Conservation (phyloP, 1,140 invertebrate genomes). For the Colletes gigas region DNA sequence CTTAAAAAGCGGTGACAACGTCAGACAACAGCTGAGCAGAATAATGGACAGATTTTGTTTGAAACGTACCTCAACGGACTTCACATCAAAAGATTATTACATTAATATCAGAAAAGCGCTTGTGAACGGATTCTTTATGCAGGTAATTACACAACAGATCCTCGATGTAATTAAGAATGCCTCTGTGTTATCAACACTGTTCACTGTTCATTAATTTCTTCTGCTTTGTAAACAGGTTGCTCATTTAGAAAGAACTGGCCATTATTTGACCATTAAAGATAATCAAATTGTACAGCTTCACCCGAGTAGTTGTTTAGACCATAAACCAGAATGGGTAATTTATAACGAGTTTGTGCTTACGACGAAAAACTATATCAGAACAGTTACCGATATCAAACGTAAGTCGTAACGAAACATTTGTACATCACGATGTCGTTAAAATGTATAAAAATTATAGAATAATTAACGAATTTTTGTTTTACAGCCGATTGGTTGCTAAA, state of each 20-base stretch:
- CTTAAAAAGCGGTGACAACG: constrained; percentile 95
- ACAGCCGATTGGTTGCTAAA: constrained; percentile 96
- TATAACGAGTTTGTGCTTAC: constrained; percentile 99
- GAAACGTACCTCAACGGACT: constrained; percentile 97
- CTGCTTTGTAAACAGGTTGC: constrained; percentile 86
- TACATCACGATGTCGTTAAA: neutral
- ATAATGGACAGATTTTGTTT: constrained; percentile 97
- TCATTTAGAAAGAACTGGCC: constrained; percentile 96
- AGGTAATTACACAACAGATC: constrained; percentile 84
- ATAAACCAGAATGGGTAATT: constrained; percentile 99
- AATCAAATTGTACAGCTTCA: constrained; percentile 99
- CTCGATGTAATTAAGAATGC: too few species aligned
- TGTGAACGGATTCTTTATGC: constrained; percentile 99
- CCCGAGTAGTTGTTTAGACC: constrained; percentile 98
- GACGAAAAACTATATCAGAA: constrained; percentile 99
- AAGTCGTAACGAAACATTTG: constrained; percentile 76
- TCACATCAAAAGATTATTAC: constrained; percentile 99
- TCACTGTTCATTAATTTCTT: too few species aligned
- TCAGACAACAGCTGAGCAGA: constrained; percentile 90
- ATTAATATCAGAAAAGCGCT: constrained; percentile 99
- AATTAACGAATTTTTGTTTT: constrained; percentile 67
- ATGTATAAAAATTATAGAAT: neutral
- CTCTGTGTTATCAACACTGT: too few species aligned
- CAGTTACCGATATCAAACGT: constrained; percentile 99
- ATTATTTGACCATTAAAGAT: constrained; percentile 99